These are phyloP conservation scores for Pristionchus mayeri DNA, from an alignment of 2,888 invertebrate species.

Conservation along the genomic window DNA sequence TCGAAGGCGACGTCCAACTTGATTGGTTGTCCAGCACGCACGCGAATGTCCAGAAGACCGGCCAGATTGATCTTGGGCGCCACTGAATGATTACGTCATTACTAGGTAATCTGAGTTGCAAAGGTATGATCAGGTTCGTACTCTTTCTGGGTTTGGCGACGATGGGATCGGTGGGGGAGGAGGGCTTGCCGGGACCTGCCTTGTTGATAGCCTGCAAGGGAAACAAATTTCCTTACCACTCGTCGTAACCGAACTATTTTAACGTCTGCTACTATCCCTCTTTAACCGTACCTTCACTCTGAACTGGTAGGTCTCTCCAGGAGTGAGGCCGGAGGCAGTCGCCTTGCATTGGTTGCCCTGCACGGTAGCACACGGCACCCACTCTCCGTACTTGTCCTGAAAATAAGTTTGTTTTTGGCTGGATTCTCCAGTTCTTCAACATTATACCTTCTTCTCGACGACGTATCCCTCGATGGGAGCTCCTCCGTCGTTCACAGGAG, in stretches of 20 bases:
- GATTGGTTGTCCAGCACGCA: slow-evolving; percentile 91
- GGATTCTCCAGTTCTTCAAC: background rate
- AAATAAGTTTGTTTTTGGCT: background rate
- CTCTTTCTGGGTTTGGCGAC: slow-evolving; percentile 83
- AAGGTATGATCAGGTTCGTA: slow-evolving; percentile 46
- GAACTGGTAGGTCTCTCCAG: slow-evolving; percentile 93
- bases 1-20: slow-evolving; percentile 93
- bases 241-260: background rate
- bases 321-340: slow-evolving; percentile 89
- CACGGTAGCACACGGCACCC: slow-evolving; percentile 74
- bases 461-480: slow-evolving; percentile 83
- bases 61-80: slow-evolving; percentile 92
- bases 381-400: slow-evolving; percentile 74
- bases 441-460: slow-evolving; percentile 75
- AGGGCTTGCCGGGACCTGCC: slow-evolving; percentile 91
- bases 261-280: background rate
- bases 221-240: too few relatives aligned
- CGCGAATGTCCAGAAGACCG: slow-evolving; percentile 89
- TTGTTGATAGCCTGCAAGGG: slow-evolving; percentile 77
- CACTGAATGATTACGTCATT: slow-evolving; percentile 77
- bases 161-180: slow-evolving; percentile 89
- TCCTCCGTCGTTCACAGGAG: slow-evolving; percentile 92
- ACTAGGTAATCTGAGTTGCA: background rate
- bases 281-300: slow-evolving; percentile 76
- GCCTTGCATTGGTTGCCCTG: slow-evolving; percentile 79